Evolutionary conservation across 2,888 invertebrate genomes (phyloP), one percentile per base, ranked within the genome.

Genomic region (Orthosia gothica): DNA sequence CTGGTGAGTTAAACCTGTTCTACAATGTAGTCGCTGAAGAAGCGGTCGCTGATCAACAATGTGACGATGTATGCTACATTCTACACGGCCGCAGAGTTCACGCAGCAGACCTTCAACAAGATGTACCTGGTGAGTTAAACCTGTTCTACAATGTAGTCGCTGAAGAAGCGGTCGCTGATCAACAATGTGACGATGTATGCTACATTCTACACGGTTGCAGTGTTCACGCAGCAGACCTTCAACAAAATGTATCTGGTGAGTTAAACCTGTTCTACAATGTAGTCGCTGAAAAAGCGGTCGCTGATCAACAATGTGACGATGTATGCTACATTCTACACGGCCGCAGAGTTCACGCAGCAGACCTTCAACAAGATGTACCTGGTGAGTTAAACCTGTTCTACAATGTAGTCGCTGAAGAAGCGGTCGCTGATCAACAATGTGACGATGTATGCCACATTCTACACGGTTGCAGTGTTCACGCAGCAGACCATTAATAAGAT

Each of bases 1-100:
- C 90, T 97, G 96, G 98, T 98, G 95, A 97, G 96, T 65, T n/a
- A 58, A 40, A n/a, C n/a, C n/a, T n/a, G 1, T 9, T 40, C 40
- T 40, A 57, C 23, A 23, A 15, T 15, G 2, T 55, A 55, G 55
- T 55, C 5, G 26, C 4, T 26, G 11, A 57, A 57, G 16, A 11
- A 57, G 9, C 26, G 16, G 57, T 32, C 32, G 2, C 32, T 32
- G 32, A 32, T 5, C 5, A 32, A 5, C 32, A 32, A 32, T 7
- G 32, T 32, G 7, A 32, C 32, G 7, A 4, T 32, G 32, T 32
- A 5, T 5, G 7, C 32, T 7, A 32, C 32, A 7, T 32, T 32
- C 32, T 32, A 32, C 7, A 32, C 32, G 32, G 1, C 32, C 32
- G 5, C 32, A 32, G 7, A 32, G 32, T 32, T 32, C 32, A 32